Conservation (phyloP, 2,797 vertebrate species). For the Acanthis flammea region DNA sequence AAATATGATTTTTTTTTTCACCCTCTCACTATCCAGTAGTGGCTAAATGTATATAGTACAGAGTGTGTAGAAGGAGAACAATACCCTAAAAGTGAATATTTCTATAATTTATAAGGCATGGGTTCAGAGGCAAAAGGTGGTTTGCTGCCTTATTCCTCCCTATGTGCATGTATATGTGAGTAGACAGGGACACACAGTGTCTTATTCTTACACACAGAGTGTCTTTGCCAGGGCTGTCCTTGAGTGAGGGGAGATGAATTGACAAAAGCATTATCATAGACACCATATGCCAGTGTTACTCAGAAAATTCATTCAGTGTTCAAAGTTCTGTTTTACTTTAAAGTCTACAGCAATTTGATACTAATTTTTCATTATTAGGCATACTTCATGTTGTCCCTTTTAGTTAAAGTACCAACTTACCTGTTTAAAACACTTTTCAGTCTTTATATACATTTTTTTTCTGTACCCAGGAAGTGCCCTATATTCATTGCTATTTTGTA, state of each 20-base stretch:
- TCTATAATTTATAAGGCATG: not conserved
- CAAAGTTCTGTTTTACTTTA: not conserved
- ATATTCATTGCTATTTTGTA: not conserved
- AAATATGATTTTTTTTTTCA: not conserved
- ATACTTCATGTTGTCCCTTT: not conserved
- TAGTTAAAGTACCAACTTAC: not conserved
- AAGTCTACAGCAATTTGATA: not conserved
- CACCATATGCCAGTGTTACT: not conserved
- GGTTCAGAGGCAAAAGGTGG: not conserved
- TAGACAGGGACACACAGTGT: not conserved
- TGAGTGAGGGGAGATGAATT: not conserved
- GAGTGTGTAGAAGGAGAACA: not conserved
- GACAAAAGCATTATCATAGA: not conserved
- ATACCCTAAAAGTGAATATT: not conserved
- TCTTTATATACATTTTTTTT: not conserved
- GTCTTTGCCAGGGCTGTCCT: not conserved
- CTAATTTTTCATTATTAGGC: not conserved
- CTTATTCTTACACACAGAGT: not conserved
- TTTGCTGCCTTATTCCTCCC: not conserved
- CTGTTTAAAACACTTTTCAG: not conserved
- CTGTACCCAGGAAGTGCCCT: not conserved
- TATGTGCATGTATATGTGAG: not conserved
- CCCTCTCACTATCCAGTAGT: not conserved
- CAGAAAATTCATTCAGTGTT: not conserved
- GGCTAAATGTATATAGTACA: not conserved